Conservation (phyloP, 1,140 invertebrate species). For the Drosophila lacteicornis region DNA sequence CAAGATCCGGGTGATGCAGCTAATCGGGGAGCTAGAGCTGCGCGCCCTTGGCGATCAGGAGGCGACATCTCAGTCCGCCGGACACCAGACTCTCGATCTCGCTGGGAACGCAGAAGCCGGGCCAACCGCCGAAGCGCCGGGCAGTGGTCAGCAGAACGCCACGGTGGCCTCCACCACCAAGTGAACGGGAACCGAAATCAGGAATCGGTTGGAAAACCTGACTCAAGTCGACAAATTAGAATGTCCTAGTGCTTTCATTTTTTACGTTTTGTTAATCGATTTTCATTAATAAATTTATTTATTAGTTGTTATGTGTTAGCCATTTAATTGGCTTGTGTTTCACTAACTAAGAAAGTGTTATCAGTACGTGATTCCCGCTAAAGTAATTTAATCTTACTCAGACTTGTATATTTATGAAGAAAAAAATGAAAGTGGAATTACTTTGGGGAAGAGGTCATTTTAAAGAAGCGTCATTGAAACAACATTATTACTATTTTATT, state of each 20-base stretch:
- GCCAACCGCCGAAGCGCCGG: conserved; percentile 25
- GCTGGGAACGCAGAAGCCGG: conserved; percentile 4
- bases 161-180: conserved; percentile 75
- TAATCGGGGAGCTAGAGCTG: conserved; percentile 74
- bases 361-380: background rate
- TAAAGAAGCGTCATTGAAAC: background rate
- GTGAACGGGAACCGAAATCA: conserved; percentile 5
- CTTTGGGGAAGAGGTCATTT: too few species aligned
- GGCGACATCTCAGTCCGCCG: conserved; percentile 13
- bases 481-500: background rate
- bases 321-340: background rate
- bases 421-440: too few species aligned
- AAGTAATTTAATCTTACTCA: background rate
- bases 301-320: conserved; percentile 33
- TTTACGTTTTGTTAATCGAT: conserved; percentile 31
- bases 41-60: conserved; percentile 72
- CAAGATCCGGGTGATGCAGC: conserved; percentile 75
- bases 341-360: background rate
- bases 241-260: conserved; percentile 22
- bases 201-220: conserved; percentile 35
- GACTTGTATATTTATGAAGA: too few species aligned
- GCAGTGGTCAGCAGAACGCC: conserved; percentile 66
- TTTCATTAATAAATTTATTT: conserved; percentile 44
- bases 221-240: conserved; percentile 29
- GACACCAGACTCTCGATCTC: conserved; percentile 25